Percentiles rank a stretch among this genome's conserved stretches.
Conservation (phyloP, 2,113 vertebrate species). For the Varanus komodoensis region DNA sequence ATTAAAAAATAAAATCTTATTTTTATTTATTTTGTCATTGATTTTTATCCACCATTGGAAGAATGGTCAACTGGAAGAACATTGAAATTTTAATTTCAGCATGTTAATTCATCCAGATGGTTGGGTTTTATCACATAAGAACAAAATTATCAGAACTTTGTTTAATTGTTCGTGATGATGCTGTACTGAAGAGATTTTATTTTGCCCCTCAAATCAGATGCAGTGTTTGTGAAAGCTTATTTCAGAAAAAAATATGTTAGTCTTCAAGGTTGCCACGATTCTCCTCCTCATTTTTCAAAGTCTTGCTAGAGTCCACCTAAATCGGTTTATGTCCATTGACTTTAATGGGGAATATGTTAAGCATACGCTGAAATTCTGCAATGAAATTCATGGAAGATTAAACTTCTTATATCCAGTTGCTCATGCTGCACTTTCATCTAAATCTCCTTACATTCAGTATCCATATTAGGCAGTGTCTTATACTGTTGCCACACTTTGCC, state of each 20-base stretch:
- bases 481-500: no score
- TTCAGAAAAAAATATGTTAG: no score
- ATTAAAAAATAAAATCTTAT: no score
- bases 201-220: background rate
- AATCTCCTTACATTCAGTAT: background rate
- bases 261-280: no score
- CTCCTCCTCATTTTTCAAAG: background rate
- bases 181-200: background rate
- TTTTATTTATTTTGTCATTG: no score
- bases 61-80: background rate
- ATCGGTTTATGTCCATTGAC: background rate
- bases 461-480: background rate
- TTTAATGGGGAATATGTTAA: background rate
- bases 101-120: slow-evolving; percentile 18
- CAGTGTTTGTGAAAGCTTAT: no score
- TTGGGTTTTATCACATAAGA: background rate
- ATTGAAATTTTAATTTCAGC: slow-evolving; percentile 29
- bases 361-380: background rate
- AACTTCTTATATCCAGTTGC: background rate
- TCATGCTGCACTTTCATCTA: background rate
- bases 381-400: background rate
- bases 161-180: background rate
- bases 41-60: no score
- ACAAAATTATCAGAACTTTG: background rate
- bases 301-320: background rate